Conservation (phyloP, 2,113 vertebrate genomes). For the Vombatus ursinus region DNA sequence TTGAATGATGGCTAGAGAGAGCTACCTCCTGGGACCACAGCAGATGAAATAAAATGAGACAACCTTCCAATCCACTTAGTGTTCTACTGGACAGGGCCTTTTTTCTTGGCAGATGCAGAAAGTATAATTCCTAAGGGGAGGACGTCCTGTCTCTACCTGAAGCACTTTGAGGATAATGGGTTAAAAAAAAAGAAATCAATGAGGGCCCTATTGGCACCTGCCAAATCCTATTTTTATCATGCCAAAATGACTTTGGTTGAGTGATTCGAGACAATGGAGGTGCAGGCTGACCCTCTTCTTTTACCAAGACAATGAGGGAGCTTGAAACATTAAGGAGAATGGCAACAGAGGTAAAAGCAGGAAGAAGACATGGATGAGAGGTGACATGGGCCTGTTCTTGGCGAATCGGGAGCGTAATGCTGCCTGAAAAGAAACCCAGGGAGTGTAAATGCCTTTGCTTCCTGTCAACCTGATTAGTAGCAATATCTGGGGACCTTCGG, state of each 20-base stretch:
- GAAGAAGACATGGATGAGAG: not conserved
- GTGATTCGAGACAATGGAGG: not conserved
- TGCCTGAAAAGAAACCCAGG: slow-evolving; percentile 33
- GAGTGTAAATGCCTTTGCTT: slow-evolving; percentile 43
- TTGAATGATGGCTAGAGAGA: not conserved
- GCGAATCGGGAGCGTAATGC: not conserved
- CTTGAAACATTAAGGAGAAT: not conserved
- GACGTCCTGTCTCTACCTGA: not conserved
- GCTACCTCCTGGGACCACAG: not conserved
- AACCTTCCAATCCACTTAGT: slow-evolving; percentile 16
- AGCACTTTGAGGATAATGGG: not conserved
- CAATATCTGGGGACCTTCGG: not conserved
- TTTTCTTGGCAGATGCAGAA: not conserved
- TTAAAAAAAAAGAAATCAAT: not conserved
- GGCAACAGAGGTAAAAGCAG: not conserved
- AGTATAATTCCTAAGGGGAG: not conserved
- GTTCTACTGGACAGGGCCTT: not conserved
- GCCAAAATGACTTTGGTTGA: slow-evolving; percentile 36
- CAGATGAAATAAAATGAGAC: not conserved
- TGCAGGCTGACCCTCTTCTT: not conserved
- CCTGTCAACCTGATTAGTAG: slow-evolving; percentile 31
- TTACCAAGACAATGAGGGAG: not conserved
- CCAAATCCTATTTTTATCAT: slow-evolving; percentile 37
- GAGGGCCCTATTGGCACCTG: slow-evolving; percentile 31
- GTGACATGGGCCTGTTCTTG: not conserved